A percentile compares a stretch with the other conserved stretches of the same genome.
phyloP scores from a whole-genome alignment of 2,888 invertebrate genomes.

The Thecocarcelia acutangulata region DNA sequence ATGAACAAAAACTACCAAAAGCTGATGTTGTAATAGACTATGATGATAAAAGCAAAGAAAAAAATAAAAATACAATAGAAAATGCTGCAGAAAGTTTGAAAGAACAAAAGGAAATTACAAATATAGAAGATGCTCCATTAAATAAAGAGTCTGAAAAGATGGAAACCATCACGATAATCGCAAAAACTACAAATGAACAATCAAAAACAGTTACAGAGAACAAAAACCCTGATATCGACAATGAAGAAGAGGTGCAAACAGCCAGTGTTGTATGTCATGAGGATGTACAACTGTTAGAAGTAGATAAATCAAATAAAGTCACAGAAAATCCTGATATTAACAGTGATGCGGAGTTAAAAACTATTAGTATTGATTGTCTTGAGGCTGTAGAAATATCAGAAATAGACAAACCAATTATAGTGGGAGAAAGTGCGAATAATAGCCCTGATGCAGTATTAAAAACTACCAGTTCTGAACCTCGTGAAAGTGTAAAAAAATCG shows the following conservation, averaged over 20 bases:
- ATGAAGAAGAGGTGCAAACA: not conserved
- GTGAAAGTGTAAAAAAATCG: no score
- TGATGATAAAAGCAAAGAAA: conserved; percentile 24
- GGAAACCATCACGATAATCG: not conserved
- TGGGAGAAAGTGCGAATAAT: no score
- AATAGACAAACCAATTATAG: no score
- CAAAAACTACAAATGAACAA: not conserved
- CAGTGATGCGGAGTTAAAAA: no score
- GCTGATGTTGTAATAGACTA: conserved; percentile 47
- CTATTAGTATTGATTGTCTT: no score
- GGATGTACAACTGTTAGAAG: not conserved
- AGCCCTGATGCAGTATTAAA: no score
- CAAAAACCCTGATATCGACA: not conserved
- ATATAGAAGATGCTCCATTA: not conserved
- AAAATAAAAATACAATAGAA: not conserved
- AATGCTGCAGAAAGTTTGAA: not conserved
- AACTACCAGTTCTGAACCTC: no score
- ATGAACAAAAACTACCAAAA: conserved; percentile 31
- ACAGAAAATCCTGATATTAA: no score
- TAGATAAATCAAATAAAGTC: not conserved
- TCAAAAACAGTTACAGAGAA: not conserved
- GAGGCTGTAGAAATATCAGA: no score
- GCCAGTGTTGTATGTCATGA: not conserved
- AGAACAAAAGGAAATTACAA: not conserved
- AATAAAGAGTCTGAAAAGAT: not conserved